Base-by-base conservation (phyloP, 2,797 vertebrate genomes). In the Hydrolagus colliei region DNA sequence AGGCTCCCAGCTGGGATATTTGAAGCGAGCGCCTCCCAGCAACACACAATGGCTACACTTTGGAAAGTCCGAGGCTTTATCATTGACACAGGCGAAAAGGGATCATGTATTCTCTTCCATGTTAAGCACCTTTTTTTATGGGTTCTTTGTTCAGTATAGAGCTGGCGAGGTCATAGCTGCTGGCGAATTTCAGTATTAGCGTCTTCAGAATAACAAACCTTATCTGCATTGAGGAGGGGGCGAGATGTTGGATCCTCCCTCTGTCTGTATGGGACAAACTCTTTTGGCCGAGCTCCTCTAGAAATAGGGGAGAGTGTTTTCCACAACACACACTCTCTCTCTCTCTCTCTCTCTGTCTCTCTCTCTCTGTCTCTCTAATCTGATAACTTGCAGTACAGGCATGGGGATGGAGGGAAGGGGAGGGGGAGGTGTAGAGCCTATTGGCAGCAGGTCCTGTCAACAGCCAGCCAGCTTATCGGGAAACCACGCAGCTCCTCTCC, bases 401-500 rank as follows among this genome's bases (percentile, higher is more conserved):
- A 52, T 3, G 41, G 41, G 41, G 41, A 52, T 16, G n/a, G 16
- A 16, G 0, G 9, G 59, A 16, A 41, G 16, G 9, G 59, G 32
- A 41, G 16, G 16, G 0, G 3, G 32, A 20, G 52, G 74, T 18
- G 59, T 18, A 1, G 14, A 84, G 79, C 10, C 75, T 35, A 68
- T 7, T n/a, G 79, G 3, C 65, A 68, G 63, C 16, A 10, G 63
- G 79, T 68, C 4, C 3, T 20, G 32, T 85, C 71, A n/a, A 87
- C 80, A 72, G 62, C 68, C 59, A 87, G 82, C 63, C n/a, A 18
- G 68, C 86, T 71, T 78, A 87, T 68, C 72, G 68, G 73, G 27
- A 86, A 87, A 85, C 63, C 87, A 86, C 82, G 85, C 71, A 76
- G 72, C 68, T 62, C 52, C 86, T 68, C 67, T 22, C 82, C 86